A percentile compares a stretch with the other conserved stretches of the same genome.
Evolutionary conservation across 1,140 invertebrate species (phyloP).

Genomic region (Macrosteles quadrilineatus): DNA sequence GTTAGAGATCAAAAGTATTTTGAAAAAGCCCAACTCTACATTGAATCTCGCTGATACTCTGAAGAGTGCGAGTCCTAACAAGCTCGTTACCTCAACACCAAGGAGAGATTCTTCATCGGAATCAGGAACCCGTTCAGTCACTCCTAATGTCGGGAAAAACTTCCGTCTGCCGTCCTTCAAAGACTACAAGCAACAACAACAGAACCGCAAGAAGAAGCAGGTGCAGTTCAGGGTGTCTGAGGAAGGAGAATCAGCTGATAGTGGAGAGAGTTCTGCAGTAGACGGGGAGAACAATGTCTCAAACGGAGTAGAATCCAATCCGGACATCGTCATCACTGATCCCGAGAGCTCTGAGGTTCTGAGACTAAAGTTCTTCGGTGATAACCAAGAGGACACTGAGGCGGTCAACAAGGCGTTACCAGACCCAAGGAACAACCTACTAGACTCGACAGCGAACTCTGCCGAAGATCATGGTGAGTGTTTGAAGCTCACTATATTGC

Average conservation of each 20-base stretch:
- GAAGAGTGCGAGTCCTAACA: too few species aligned
- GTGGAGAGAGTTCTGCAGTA: not conserved
- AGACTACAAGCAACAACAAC: conserved; percentile 39
- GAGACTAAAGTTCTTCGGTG: conserved; percentile 19
- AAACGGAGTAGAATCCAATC: too few species aligned
- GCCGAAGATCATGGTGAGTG: too few species aligned
- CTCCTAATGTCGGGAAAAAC: conserved; percentile 13
- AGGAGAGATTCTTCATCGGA: too few species aligned
- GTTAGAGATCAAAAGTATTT: conserved; percentile 60
- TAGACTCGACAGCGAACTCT: too few species aligned
- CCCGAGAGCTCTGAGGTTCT: conserved; percentile 8
- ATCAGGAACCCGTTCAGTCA: not conserved
- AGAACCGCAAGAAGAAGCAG: conserved; percentile 45
- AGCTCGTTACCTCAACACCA: too few species aligned
- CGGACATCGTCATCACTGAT: not conserved
- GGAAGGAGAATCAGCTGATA: not conserved
- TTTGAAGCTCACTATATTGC: too few species aligned
- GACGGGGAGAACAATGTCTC: not conserved
- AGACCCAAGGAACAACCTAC: too few species aligned
- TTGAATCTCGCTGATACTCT: conserved; percentile 41
- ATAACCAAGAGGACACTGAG: conserved; percentile 18
- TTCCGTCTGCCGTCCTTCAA: conserved; percentile 40
- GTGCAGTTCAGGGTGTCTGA: conserved; percentile 44
- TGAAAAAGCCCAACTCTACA: conserved; percentile 60
- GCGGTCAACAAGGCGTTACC: conserved; percentile 11